Evolutionary conservation across 2,797 vertebrate species (phyloP), one percentile per base, ranked within the genome.

Genomic region (Crypturellus tataupa): DNA sequence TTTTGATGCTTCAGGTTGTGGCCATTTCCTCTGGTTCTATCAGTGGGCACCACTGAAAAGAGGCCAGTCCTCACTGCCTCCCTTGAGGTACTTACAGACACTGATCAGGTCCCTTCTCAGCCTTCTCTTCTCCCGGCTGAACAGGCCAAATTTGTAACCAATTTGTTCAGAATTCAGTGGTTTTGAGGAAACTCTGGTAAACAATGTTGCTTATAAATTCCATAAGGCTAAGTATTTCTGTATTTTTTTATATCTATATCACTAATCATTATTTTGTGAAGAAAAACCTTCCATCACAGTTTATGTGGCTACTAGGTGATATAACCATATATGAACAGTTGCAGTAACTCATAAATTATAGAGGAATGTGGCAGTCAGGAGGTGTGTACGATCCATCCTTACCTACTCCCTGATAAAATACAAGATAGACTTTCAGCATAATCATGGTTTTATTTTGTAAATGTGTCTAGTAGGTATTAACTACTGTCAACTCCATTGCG

Each of bases 281-380:
- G 53, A 69, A 70, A 85, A 92, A 9, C 9, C 20, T 88, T 56
- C 82, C n/a, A 53, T 79, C 77, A 64, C 71, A 39, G 1, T 53
- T 70, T 10, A 27, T 75, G 44, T 91, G 80, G 59, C 80, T 95
- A 16, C 78, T 84, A 78, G 51, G n/a, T 55, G 60, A 68, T 78
- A 69, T 1, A 75, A 70, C 71, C 23, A 5, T n/a, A 39, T 37
- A 51, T 31, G 89, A 89, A 69, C 55, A 62, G 53, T 93, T 93
- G 86, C 65, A 90, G 79, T 33, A 89, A 82, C 58, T 79, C 0
- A 1, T 93, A 59, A 89, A 92, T 95, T 85, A 93, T 87, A 80
- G 72, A 95, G 85, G 81, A 77, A 37, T 6, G 62, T 35, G 90
- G 55, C 87, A 83, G 79, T 55, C 84, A 71, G 81, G 87, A 89